Evolutionary conservation across 37 sponge, comb jelly and placozoan genomes (phyloP).

Genomic region (Eunapius fragilis): DNA sequence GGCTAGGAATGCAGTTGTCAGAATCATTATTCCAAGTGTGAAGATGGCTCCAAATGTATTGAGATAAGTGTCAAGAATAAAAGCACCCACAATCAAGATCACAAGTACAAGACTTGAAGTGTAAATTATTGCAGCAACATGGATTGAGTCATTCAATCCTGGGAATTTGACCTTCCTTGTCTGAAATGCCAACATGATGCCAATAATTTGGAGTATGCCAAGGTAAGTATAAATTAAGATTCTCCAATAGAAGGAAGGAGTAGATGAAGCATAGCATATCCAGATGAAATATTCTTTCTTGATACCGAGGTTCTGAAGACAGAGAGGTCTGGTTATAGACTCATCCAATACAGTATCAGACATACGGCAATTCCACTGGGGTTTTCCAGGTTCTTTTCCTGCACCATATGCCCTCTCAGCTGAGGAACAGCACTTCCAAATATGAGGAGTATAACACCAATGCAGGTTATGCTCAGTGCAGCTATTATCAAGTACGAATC

Average conservation of each 20-base stretch:
- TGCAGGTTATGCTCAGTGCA: neutral
- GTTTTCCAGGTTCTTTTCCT: neutral
- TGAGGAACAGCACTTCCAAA: neutral
- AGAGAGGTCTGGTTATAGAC: neutral
- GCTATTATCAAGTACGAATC: slow-evolving; percentile 23
- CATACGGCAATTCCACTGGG: neutral
- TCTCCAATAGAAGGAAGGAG: neutral
- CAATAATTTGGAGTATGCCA: neutral
- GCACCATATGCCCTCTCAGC: neutral
- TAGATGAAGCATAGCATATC: neutral
- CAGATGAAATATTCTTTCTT: neutral
- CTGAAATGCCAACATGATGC: neutral
- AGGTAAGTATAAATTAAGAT: neutral
- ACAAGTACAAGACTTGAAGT: neutral
- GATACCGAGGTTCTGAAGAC: neutral
- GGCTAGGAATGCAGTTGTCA: neutral
- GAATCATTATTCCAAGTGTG: neutral
- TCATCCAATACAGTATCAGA: no score
- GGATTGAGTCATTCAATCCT: neutral
- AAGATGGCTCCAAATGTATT: neutral
- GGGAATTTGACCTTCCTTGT: neutral
- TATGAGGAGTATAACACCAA: neutral
- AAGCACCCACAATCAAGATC: neutral
- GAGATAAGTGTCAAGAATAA: neutral
- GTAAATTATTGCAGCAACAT: neutral